Conservation (phyloP, 2,797 vertebrate genomes). For the Phoxinus dragarum region DNA sequence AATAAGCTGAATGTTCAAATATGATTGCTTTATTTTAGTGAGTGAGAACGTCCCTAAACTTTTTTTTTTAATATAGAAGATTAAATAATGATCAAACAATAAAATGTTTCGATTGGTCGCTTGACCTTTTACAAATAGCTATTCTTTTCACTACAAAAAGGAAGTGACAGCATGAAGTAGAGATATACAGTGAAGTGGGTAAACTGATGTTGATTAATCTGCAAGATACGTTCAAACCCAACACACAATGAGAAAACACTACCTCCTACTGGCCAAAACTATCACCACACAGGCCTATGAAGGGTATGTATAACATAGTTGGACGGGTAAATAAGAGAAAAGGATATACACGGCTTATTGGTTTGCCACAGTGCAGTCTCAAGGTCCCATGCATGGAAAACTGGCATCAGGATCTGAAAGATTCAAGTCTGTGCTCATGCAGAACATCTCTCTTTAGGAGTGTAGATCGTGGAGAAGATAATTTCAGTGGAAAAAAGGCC, state of each 20-base stretch:
- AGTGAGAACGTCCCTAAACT: neutral
- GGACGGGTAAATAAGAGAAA: neutral
- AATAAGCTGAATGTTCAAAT: neutral
- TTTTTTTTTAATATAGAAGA: neutral
- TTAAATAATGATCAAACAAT: neutral
- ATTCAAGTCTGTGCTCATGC: conserved; percentile 10
- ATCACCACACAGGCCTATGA: neutral
- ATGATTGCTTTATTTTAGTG: neutral
- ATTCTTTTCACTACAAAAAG: neutral
- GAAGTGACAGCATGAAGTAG: neutral
- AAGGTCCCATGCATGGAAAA: conserved; percentile 1
- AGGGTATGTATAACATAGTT: neutral
- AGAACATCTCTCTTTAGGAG: conserved; percentile 23
- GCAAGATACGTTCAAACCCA: neutral
- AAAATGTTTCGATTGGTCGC: neutral
- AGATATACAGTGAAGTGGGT: neutral
- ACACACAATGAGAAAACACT: conserved; percentile 31
- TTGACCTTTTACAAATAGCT: neutral
- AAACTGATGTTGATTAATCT: neutral
- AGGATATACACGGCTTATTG: neutral
- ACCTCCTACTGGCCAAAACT: conserved; percentile 34
- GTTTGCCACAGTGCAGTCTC: neutral
- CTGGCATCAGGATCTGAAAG: neutral
- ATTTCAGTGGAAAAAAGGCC: neutral
- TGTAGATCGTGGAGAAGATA: conserved; percentile 6